Evolutionary conservation across 35 echinoderm and acorn worm species (phyloP).

Genomic region (Ptychodera flava): DNA sequence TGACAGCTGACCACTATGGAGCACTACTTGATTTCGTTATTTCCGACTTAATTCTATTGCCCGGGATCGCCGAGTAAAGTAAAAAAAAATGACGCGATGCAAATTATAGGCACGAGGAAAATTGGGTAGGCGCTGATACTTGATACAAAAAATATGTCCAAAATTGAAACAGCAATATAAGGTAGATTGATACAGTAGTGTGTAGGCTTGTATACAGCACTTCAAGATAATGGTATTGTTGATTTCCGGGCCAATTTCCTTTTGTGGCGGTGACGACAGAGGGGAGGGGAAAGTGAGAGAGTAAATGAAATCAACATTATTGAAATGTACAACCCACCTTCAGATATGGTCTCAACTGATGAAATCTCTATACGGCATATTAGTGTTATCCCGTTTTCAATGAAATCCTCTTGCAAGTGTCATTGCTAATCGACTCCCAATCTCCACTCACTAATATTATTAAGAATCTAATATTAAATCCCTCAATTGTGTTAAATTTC

Average conservation of each 20-base stretch:
- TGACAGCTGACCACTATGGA: background rate
- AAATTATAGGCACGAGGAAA: too few species aligned
- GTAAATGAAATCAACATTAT: background rate
- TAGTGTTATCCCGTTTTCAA: background rate
- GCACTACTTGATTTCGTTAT: background rate
- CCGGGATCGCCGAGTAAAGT: too few species aligned
- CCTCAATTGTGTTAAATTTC: background rate
- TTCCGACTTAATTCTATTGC: background rate
- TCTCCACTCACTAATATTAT: background rate
- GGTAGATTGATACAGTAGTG: background rate
- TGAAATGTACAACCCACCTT: background rate
- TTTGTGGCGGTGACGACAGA: background rate
- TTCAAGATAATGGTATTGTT: background rate
- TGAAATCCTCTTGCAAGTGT: background rate
- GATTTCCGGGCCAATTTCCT: background rate
- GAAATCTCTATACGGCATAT: background rate
- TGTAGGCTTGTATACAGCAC: background rate
- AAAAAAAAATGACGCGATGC: too few species aligned
- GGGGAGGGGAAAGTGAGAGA: background rate
- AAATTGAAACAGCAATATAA: background rate
- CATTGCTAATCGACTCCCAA: background rate
- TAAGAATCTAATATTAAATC: background rate
- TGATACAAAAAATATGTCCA: background rate
- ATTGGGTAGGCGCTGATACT: background rate
- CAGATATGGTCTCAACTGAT: background rate